Base-by-base conservation (phyloP, 2,797 vertebrate species). In the Danio choprae region DNA sequence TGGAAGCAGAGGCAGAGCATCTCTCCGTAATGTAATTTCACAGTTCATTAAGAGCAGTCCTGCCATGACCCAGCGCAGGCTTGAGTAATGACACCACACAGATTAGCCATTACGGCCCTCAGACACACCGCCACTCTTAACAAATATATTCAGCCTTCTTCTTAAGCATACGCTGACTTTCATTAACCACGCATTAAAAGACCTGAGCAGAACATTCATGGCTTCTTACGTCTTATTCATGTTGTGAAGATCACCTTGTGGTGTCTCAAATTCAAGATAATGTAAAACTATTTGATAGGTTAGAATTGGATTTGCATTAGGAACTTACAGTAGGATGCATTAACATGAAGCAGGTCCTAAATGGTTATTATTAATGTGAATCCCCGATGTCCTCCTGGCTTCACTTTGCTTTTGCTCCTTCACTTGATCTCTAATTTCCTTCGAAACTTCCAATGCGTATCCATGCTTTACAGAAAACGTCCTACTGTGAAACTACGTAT, bases 11-110 rank as follows among this genome's bases (percentile, higher is more conserved):
- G 84, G 84, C 87, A 29, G 29, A 29, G 29, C 85, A 75, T 88
- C 86, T 84, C 82, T 86, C 86, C 82, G 87, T 90, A 91, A 91
- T 90, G 87, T 88, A 86, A 91, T 92, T 93, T 93, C 91, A 91
- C 88, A 91, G 90, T 89, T 93, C 89, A 91, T 92, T 94, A 92
- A 87, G 88, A 85, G 85, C 83, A 74, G 84, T 67, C 81, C 83
- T 86, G 70, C 67, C 84, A 90, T 80, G 64, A 65, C 84, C 80
- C 83, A 87, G 83, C 89, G 85, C 89, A 84, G 83, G 83, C 86
- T 88, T 90, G 90, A 90, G 86, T 80, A 77, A 82, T 88, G 86
- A 87, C 74, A 83, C 81, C 65, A 53, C 80, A 83, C 83, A 82
- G 82, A 85, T 88, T 91, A 90, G 81, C 84, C 89, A 85, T 84